Evolutionary conservation across 2,888 invertebrate species (phyloP).

Genomic region (Merodon equestris): DNA sequence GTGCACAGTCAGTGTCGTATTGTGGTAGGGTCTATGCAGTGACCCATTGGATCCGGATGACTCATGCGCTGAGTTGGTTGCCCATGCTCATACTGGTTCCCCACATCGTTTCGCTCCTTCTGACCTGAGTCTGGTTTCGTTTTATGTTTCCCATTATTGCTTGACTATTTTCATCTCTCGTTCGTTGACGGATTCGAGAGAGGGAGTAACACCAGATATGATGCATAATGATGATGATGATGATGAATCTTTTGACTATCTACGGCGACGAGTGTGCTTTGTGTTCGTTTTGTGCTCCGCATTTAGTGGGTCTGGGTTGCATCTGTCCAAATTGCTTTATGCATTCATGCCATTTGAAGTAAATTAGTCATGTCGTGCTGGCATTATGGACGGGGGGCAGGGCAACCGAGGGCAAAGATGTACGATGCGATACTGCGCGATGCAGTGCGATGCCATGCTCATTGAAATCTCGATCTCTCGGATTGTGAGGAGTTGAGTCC

Average conservation of each 20-base stretch:
- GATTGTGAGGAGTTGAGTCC: constrained; percentile 15
- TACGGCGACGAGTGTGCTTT: no score
- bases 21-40: constrained; percentile 24
- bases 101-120: no score
- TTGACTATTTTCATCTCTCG: no score
- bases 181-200: no score
- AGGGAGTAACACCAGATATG: constrained; percentile 41
- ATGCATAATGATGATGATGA: constrained; percentile 51
- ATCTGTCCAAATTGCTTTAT: constrained; percentile 30
- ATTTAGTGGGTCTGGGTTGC: constrained; percentile 60
- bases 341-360: constrained; percentile 5
- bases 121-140: constrained; percentile 58
- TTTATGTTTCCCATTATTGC: constrained; percentile 32
- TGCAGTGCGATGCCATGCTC: constrained; percentile 19
- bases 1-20: not conserved
- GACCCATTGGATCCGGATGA: constrained; percentile 42
- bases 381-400: no score
- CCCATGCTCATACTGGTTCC: constrained; percentile 21
- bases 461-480: constrained; percentile 56
- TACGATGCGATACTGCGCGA: constrained; percentile 2
- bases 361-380: constrained; percentile 63
- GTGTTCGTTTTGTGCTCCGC: no score
- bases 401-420: no score
- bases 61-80: constrained; percentile 31
- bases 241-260: constrained; percentile 52